Evolutionary conservation across 1,140 invertebrate genomes (phyloP).

Genomic region (Neuroterus valhalla): DNA sequence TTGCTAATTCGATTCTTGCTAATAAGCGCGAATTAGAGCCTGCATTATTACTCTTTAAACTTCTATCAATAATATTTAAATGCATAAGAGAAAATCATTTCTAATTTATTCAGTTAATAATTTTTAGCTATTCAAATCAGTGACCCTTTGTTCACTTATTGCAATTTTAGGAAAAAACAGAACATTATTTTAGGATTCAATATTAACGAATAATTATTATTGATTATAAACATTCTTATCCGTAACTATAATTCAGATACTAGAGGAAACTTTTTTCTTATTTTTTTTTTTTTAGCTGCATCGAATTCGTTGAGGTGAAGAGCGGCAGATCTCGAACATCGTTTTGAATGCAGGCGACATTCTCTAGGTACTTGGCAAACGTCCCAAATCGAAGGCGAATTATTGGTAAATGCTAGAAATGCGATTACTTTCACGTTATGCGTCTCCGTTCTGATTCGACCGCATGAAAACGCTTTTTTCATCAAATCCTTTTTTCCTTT

Average conservation of each 20-base stretch:
- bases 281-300: neutral
- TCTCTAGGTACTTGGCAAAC: slow-evolving; percentile 6
- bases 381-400: slow-evolving; percentile 15
- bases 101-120: too few relatives aligned
- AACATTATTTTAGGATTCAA: too few relatives aligned
- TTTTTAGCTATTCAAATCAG: too few relatives aligned
- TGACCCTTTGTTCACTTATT: too few relatives aligned
- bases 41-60: too few relatives aligned
- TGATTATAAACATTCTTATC: too few relatives aligned
- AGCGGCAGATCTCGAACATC: neutral
- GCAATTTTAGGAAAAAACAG: too few relatives aligned
- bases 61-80: too few relatives aligned
- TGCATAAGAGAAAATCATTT: too few relatives aligned
- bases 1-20: neutral
- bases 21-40: neutral
- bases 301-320: slow-evolving; percentile 6
- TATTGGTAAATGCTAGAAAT: slow-evolving; percentile 26
- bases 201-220: too few relatives aligned
- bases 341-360: neutral
- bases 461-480: slow-evolving; percentile 5
- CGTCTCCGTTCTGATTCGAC: neutral
- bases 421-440: slow-evolving; percentile 16
- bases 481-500: neutral
- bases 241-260: too few relatives aligned
- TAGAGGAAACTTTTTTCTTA: too few relatives aligned